phyloP scores from a whole-genome alignment of 2,888 invertebrate species.

The Oegoconia quadripuncta region DNA sequence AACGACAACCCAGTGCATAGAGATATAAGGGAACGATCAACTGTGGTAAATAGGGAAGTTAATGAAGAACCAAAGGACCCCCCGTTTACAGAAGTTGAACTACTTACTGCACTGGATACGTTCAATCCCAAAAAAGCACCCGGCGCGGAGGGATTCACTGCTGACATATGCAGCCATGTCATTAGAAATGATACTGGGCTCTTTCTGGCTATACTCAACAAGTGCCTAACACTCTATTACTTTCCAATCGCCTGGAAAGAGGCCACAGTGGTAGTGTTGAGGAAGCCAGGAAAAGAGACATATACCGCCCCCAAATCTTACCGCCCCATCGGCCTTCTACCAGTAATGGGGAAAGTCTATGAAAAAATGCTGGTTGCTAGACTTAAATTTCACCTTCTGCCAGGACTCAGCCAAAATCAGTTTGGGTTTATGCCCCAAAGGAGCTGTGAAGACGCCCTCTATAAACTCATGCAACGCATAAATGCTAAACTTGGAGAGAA shows the following conservation, averaged over 20 bases:
- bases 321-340: background rate
- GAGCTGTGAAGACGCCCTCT: no score
- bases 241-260: constrained; percentile 6
- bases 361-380: background rate
- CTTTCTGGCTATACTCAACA: background rate
- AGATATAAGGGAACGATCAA: background rate
- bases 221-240: background rate
- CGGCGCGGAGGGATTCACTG: constrained; percentile 14
- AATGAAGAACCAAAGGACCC: background rate
- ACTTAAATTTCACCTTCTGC: background rate
- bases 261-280: background rate
- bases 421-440: no score
- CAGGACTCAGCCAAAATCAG: no score
- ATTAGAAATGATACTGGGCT: background rate
- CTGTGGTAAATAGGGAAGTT: background rate
- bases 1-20: background rate
- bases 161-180: constrained; percentile 3
- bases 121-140: constrained; percentile 18
- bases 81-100: background rate
- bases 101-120: background rate
- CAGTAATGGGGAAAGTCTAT: background rate
- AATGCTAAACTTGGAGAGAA: no score
- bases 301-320: background rate
- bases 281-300: no score
- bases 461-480: no score